Conservation (phyloP, 2,113 vertebrate genomes). For the Scomber scombrus region DNA sequence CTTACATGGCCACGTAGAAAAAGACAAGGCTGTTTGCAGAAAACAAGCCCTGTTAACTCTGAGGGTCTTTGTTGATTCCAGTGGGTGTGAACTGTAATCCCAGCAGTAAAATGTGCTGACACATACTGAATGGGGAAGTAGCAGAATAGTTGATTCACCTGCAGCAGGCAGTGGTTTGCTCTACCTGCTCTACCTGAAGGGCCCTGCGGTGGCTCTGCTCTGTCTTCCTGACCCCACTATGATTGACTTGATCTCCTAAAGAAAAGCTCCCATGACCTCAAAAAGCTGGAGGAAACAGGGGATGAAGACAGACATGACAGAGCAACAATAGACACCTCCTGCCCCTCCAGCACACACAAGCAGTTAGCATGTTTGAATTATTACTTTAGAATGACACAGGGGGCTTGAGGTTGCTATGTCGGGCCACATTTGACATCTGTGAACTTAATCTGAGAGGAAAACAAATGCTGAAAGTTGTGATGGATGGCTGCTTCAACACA, state of each 20-base stretch:
- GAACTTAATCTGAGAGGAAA: conserved; percentile 1
- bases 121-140: neutral
- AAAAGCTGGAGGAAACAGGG: conserved; percentile 55
- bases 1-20: neutral
- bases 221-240: conserved; percentile 45
- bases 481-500: neutral
- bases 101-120: conserved; percentile 20
- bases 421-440: conserved; percentile 21
- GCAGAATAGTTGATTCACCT: neutral
- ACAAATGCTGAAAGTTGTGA: neutral
- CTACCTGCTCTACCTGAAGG: conserved; percentile 14
- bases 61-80: conserved; percentile 20
- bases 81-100: neutral
- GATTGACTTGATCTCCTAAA: conserved; percentile 53
- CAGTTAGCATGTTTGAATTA: conserved; percentile 42
- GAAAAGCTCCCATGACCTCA: conserved; percentile 64
- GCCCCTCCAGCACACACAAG: neutral
- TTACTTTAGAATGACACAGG: conserved; percentile 39
- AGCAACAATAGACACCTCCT: conserved; percentile 33
- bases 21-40: conserved; percentile 19
- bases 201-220: conserved; percentile 1
- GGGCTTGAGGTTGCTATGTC: neutral
- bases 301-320: conserved; percentile 63
- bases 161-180: conserved; percentile 15
- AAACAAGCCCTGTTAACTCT: conserved; percentile 14